Evolutionary conservation across 92 coral and sea anemone species (phyloP), one percentile per base, ranked within the genome.

Genomic region (Heteractis magnifica): DNA sequence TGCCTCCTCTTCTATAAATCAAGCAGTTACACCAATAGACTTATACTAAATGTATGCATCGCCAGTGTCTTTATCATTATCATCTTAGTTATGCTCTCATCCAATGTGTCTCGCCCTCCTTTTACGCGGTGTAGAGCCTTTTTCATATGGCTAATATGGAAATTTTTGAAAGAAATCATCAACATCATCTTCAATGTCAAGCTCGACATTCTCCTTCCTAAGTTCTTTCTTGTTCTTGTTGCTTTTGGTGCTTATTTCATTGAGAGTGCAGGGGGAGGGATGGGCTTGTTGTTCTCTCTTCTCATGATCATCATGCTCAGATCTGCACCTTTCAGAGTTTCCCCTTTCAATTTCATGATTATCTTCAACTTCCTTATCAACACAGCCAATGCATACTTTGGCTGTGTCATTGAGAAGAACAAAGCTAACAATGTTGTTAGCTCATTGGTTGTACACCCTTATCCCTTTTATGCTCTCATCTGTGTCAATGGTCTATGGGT

Each of bases 321-420:
- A 83, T 76, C 91, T 18, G 80, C 80, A 62, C 99, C 99, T 52
- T 97, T 94, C 89, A 93, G 99, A 51, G 95, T 97, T 18, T 72
- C 77, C 12, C 88, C 95, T 9, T 97, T 97, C 79, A 97, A 97
- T 76, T 87, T 97, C 81, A 97, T 97, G 99, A 91, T 94, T 77
- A 70, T 97, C 65, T 87, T 92, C 84, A 87, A 93, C 60, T 83
- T 97, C 74, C 84, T 94, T 18, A 86, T 93, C 52, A 97, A 97
- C 81, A 71, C 91, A 48, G 84, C 88, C 64, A 97, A 97, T 88
- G 93, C 94, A 5, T 92, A 94, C 79, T 76, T 94, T 55, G 98
- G 98, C 8, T 83, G 86, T 65, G 86, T 94, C 59, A 86, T 97
- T 56, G 98, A 94, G 88, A 87, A 90, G 90, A 92, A 87, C 88